These are phyloP conservation scores for Thelaira solivaga DNA, from an alignment of 2,888 invertebrate genomes.

Conservation along the genomic window DNA sequence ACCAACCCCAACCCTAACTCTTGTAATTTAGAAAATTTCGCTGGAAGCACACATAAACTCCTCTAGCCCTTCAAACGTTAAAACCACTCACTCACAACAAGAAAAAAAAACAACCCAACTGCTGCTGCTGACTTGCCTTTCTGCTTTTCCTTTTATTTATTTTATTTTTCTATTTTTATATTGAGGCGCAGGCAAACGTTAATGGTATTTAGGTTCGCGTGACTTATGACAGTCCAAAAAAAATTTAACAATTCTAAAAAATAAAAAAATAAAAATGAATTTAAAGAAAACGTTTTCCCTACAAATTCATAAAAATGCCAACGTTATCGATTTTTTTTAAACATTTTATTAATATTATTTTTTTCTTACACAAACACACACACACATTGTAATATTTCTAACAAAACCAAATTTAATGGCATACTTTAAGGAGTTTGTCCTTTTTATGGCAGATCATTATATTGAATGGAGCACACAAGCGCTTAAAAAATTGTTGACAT, in stretches of 20 bases:
- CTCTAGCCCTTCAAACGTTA: constrained; percentile 14
- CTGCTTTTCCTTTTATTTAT: neutral
- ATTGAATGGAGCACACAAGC: neutral
- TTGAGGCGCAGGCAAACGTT: constrained; percentile 54
- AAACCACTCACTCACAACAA: neutral
- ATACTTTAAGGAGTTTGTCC: constrained; percentile 61
- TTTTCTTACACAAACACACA: neutral
- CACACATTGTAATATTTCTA: neutral
- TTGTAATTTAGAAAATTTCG: constrained; percentile 34
- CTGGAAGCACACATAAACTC: constrained; percentile 37
- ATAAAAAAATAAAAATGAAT: constrained; percentile 41
- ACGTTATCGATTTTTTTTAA: constrained; percentile 71
- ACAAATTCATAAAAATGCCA: constrained; percentile 62
- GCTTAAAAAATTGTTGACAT: constrained; percentile 29
- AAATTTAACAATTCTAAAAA: constrained; percentile 66
- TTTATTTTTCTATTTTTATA: neutral
- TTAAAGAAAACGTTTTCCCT: constrained; percentile 44
- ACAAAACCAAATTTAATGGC: constrained; percentile 61
- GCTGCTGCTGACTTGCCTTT: constrained; percentile 31
- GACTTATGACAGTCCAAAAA: constrained; percentile 67
- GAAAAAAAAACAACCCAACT: no score
- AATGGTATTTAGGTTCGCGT: constrained; percentile 70
- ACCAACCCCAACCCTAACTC: neutral
- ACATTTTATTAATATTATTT: constrained; percentile 42
- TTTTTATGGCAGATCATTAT: neutral